Evolutionary conservation across 30 jellyfish, hydroid and myxozoan species (phyloP).

Genomic region (Cassiopea xamachana): DNA sequence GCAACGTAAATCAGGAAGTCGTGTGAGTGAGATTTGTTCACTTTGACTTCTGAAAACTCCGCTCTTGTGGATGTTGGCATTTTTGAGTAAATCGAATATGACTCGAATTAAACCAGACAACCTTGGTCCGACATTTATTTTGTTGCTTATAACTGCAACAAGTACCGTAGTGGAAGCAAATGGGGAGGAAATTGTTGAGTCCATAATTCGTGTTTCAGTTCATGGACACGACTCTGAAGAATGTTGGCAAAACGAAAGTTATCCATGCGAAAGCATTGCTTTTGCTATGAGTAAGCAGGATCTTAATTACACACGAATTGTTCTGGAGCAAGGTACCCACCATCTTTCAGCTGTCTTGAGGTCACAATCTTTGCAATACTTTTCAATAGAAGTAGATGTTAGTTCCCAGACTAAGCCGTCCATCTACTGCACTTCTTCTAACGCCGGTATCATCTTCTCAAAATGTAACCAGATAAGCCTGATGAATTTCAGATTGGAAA

Average conservation of each 20-base stretch:
- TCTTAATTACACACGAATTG: constrained; percentile 33
- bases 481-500: constrained; percentile 2
- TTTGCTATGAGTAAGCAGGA: constrained; percentile 45
- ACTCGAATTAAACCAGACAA: neutral
- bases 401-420: neutral
- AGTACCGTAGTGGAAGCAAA: neutral
- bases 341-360: neutral
- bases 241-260: constrained; percentile 38
- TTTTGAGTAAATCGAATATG: neutral
- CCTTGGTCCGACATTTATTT: neutral
- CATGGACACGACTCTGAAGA: constrained; percentile 34
- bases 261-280: constrained; percentile 73
- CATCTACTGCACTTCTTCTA: constrained; percentile 24
- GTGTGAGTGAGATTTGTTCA: too few species aligned
- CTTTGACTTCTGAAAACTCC: too few species aligned
- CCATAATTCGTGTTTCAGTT: constrained; percentile 13
- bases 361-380: neutral
- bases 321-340: constrained; percentile 42
- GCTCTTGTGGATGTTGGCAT: too few species aligned
- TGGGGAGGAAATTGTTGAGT: neutral
- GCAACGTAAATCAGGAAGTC: too few species aligned
- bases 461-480: constrained; percentile 23
- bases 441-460: constrained; percentile 66
- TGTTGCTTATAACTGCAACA: neutral
- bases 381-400: constrained; percentile 23